Percentiles rank a stretch among this genome's conserved stretches.
These are phyloP conservation scores for Rhadina sibilatrix DNA, from an alignment of 2,113 vertebrate genomes.

Conservation along the genomic window DNA sequence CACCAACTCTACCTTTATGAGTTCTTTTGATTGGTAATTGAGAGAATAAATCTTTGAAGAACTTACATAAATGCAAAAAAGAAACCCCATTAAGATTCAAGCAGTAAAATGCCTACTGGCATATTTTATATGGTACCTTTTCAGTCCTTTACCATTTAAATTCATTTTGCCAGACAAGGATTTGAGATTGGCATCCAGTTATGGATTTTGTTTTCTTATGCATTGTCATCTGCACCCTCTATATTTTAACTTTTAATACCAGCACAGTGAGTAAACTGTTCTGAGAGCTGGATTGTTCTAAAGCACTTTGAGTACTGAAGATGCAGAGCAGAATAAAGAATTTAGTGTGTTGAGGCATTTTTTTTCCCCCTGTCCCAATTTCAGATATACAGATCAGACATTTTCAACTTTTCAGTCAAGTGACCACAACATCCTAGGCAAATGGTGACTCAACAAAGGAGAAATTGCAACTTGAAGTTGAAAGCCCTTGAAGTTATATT, in stretches of 20 bases:
- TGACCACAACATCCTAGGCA: neutral
- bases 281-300: neutral
- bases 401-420: neutral
- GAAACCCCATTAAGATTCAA: slow-evolving; percentile 48
- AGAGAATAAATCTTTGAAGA: slow-evolving; percentile 73
- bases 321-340: neutral
- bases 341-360: neutral
- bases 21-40: slow-evolving; percentile 71
- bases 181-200: slow-evolving; percentile 19
- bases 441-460: neutral
- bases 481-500: neutral
- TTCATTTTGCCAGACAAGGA: slow-evolving; percentile 47
- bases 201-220: slow-evolving; percentile 43
- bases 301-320: neutral
- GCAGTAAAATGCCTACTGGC: slow-evolving; percentile 36
- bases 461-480: neutral
- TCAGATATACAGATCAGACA: neutral
- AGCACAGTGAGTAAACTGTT: neutral
- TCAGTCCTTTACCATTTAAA: slow-evolving; percentile 16
- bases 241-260: slow-evolving; percentile 47
- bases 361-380: neutral
- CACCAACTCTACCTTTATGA: slow-evolving; percentile 51
- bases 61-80: slow-evolving; percentile 60
- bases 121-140: slow-evolving; percentile 45
- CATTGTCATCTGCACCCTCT: slow-evolving; percentile 9